Evolutionary conservation across 2,888 invertebrate genomes (phyloP), one percentile per base, ranked within the genome.

Genomic region (Cryptosula pallasiana): DNA sequence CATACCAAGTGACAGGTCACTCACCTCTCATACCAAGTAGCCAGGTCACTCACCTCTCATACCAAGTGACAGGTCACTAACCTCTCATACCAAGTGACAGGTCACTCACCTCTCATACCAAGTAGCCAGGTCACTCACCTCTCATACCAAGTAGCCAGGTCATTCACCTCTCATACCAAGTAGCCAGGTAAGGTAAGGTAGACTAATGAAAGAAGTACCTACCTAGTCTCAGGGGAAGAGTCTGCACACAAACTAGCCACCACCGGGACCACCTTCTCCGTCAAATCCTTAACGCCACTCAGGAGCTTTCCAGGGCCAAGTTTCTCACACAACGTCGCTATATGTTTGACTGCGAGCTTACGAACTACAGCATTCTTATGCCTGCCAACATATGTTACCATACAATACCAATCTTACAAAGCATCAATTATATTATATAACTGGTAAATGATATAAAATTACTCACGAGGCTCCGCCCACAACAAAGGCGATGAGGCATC

Each of bases 351-450:
- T 0, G 94, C 89, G 5, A 93, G 90, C 69, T 93, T 91, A 35
- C 95, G 89, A 1, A 97, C 94, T 2, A 92, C 88, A 0, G 92
- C 91, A 82, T 95, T 95, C 77, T 93, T 92, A 84, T 97, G 95
- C 69, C 87, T 87, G 77, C 9, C 78, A 75, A 72, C 25, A 20
- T 63, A 5, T 25, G 9, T 13, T 55, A 20, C 13, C 1, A 25
- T 54, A 57, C n/a, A 5, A 3, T n/a, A 27, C n/a, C 45, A 23
- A 16, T 25, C 13, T 71, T 25, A 71, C 73, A 35, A n/a, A n/a
- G n/a, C n/a, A n/a, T n/a, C n/a, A n/a, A n/a, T n/a, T n/a, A n/a
- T n/a, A n/a, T n/a, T n/a, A n/a, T n/a, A n/a, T n/a, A n/a, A n/a
- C n/a, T n/a, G n/a, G n/a, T n/a, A n/a, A n/a, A n/a, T 45, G 5